Percentiles rank a stretch among this genome's conserved stretches.
Evolutionary conservation across 2,113 vertebrate genomes (phyloP).

Genomic region (Istiophorus platypterus): DNA sequence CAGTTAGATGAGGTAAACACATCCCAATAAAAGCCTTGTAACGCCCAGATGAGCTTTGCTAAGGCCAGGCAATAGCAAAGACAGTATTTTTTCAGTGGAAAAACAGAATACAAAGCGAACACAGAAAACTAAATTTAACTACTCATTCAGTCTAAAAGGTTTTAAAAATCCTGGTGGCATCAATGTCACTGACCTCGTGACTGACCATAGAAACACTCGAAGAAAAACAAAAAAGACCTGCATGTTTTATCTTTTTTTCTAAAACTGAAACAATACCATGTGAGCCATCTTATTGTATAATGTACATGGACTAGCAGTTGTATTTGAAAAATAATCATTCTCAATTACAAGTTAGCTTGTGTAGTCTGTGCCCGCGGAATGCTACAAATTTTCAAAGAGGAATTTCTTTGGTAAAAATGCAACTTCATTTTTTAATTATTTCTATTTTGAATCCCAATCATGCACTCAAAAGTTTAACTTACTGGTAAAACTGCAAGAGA

Average conservation of each 20-base stretch:
- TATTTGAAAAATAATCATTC: neutral
- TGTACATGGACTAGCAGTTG: neutral
- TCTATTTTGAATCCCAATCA: neutral
- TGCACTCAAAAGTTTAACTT: neutral
- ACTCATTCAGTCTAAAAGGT: neutral
- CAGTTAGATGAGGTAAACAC: constrained; percentile 66
- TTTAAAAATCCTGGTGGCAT: neutral
- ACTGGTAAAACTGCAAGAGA: neutral
- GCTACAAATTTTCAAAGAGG: neutral
- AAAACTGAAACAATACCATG: neutral
- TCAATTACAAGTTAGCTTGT: neutral
- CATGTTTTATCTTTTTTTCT: neutral
- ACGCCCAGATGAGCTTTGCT: constrained; percentile 29
- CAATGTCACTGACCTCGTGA: neutral
- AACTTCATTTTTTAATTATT: no score
- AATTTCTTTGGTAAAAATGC: neutral
- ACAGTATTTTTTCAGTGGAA: neutral
- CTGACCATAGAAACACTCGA: neutral
- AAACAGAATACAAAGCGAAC: constrained; percentile 22
- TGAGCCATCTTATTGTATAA: neutral
- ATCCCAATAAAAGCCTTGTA: constrained; percentile 46
- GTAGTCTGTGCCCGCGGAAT: neutral
- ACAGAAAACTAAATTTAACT: neutral
- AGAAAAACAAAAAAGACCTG: neutral
- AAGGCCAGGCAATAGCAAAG: neutral